Conservation (phyloP, 2,888 invertebrate species). For the Panzeria rudis region DNA sequence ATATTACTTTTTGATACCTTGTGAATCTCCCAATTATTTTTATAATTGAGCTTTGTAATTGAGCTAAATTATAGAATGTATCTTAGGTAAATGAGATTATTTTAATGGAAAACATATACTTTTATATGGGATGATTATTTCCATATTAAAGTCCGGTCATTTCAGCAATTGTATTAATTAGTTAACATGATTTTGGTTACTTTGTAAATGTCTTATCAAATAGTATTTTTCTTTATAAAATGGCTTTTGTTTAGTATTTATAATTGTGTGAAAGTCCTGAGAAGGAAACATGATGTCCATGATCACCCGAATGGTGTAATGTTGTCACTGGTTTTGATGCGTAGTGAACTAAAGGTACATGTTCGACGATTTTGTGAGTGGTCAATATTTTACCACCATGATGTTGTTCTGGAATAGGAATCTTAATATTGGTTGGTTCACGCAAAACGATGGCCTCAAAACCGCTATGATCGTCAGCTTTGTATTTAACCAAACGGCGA, state of each 20-base stretch:
- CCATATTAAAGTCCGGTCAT: constrained; percentile 41
- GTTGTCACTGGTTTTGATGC: constrained; percentile 54
- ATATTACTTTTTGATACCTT: no score
- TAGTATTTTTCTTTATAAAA: constrained; percentile 6
- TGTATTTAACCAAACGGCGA: constrained; percentile 85
- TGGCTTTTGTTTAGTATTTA: constrained; percentile 75
- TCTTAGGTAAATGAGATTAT: constrained; percentile 59
- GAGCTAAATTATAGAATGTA: constrained; percentile 22
- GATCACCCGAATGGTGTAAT: constrained; percentile 45
- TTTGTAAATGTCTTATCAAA: constrained; percentile 4
- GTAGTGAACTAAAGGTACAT: constrained; percentile 77
- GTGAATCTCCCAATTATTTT: no score
- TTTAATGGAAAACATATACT: constrained; percentile 35
- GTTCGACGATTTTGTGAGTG: constrained; percentile 75
- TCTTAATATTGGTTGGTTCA: constrained; percentile 83
- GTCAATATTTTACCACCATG: constrained; percentile 73
- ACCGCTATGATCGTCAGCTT: constrained; percentile 85
- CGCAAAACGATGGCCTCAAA: constrained; percentile 85
- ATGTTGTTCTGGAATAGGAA: constrained; percentile 78
- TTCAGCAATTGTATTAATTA: constrained; percentile 38
- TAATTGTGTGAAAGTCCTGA: constrained; percentile 78
- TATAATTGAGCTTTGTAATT: constrained; percentile 32
- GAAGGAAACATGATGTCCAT: constrained; percentile 78
- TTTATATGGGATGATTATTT: constrained; percentile 8
- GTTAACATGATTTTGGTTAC: constrained; percentile 15